Conservation (phyloP, 1,140 invertebrate species). For the Triops cancriformis region DNA sequence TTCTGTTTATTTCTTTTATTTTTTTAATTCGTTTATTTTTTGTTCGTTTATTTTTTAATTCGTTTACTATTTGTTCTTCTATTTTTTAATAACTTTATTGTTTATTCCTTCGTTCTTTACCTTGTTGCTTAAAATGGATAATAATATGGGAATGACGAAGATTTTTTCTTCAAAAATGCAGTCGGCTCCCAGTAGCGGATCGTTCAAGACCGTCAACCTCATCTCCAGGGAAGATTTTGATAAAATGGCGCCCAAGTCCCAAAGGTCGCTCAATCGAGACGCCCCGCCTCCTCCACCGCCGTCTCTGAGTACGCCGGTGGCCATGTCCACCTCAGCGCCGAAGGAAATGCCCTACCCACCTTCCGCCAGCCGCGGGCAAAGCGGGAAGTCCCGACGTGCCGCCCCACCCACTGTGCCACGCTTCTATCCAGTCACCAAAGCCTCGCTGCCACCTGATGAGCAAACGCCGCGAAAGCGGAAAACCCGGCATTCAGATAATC, state of each 20-base stretch:
- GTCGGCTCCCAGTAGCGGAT: slow-evolving; percentile 33
- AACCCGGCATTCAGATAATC: slow-evolving; percentile 83
- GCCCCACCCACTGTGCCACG: slow-evolving; percentile 45
- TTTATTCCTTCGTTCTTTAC: too few relatives aligned
- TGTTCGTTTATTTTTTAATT: too few relatives aligned
- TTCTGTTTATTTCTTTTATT: too few relatives aligned
- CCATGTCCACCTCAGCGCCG: slow-evolving; percentile 29
- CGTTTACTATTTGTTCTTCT: too few relatives aligned
- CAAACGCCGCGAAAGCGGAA: slow-evolving; percentile 70
- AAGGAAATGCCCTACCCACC: not conserved
- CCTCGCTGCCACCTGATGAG: slow-evolving; percentile 45
- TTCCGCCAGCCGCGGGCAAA: slow-evolving; percentile 24
- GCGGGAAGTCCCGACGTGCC: slow-evolving; percentile 20
- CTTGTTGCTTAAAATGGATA: too few relatives aligned
- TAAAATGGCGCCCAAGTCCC: slow-evolving; percentile 62
- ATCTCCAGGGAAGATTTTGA: slow-evolving; percentile 81
- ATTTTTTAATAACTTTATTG: too few relatives aligned
- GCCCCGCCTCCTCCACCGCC: slow-evolving; percentile 62
- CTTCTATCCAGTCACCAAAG: slow-evolving; percentile 91
- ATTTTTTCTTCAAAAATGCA: slow-evolving; percentile 23
- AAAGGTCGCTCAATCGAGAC: slow-evolving; percentile 39
- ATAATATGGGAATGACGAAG: too few relatives aligned
- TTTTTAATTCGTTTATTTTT: too few relatives aligned
- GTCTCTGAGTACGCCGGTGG: slow-evolving; percentile 35
- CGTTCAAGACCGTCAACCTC: slow-evolving; percentile 81